Evolutionary conservation across 2,113 vertebrate species (phyloP), one percentile per base, ranked within the genome.

Genomic region (Jaculus jaculus): DNA sequence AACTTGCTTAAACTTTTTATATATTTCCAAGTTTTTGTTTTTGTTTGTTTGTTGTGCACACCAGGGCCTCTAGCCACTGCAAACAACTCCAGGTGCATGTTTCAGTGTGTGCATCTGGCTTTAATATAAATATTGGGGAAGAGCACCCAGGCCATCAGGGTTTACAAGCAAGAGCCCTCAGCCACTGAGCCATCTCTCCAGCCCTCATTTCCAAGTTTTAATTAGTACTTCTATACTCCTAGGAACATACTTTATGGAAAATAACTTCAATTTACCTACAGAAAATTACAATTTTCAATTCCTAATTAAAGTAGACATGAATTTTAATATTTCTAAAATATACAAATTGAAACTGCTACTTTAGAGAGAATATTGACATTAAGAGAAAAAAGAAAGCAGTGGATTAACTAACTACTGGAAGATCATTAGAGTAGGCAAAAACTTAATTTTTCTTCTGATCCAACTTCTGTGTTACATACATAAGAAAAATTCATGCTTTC

Each of bases 311-410:
- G 66, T 89, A 90, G n/a, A 39, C 94, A 87, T 89, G 21, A 95
- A 80, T 90, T 91, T 91, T 72, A 93, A 12, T 74, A 61, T 95
- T 90, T 92, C 85, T 87, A 84, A 90, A 90, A 84, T 61, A 60
- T 87, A 26, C 5, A 63, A 58, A 93, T 95, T 89, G n/a, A 51
- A 89, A 91, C 4, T 13, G 47, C 12, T 32, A 12, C 61, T 94
- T 93, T 83, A 72, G 61, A 30, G 32, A 90, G 94, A 75, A 86
- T 71, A 75, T 16, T 93, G 21, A 82, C 58, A 92, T 1, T 78
- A 73, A 9, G 51, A 65, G 24, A 90, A 86, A 83, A 74, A 58
- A 20, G 26, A 42, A 84, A 90, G 65, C 68, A 42, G n/a, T 81
- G 3, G 18, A 63, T 92, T 91, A 61, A 12, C 66, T 86, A 93